Conservation (phyloP, 2,113 vertebrate genomes). For the Tretioscincus oriximinensis region DNA sequence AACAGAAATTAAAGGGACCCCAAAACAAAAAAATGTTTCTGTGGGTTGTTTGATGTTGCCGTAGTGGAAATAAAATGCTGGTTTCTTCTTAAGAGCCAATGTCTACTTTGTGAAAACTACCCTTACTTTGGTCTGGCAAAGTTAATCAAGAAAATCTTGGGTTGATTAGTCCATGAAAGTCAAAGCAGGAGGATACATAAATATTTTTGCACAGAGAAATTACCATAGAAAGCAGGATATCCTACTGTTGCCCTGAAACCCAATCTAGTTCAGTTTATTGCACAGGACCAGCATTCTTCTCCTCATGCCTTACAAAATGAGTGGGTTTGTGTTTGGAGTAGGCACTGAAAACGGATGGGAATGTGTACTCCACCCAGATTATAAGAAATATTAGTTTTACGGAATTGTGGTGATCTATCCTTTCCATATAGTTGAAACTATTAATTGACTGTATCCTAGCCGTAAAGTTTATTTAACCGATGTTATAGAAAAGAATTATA, state of each 20-base stretch:
- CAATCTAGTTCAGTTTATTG: conserved; percentile 5
- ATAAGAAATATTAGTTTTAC: too few relatives aligned
- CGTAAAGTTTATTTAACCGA: background rate
- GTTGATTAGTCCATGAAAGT: conserved; percentile 8
- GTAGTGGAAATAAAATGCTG: background rate
- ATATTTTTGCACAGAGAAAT: conserved; percentile 27
- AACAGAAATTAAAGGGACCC: fast-evolving
- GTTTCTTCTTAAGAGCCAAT: conserved; percentile 16
- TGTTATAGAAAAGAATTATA: background rate
- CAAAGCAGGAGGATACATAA: background rate
- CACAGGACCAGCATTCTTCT: background rate
- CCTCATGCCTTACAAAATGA: background rate
- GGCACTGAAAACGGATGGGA: background rate
- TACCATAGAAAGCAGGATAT: conserved; percentile 20
- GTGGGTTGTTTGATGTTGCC: fast-evolving
- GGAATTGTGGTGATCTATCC: background rate
- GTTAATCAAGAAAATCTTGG: conserved; percentile 25
- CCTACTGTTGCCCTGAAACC: background rate
- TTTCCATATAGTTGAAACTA: background rate
- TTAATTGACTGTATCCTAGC: background rate
- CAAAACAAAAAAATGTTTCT: fast-evolving
- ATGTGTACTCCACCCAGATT: background rate
- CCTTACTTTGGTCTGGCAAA: conserved; percentile 9
- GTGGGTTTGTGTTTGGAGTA: background rate
- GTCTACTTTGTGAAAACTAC: background rate